Evolutionary conservation across 2,888 invertebrate species (phyloP), one percentile per base, ranked within the genome.

Genomic region (Lathronympha strigana): DNA sequence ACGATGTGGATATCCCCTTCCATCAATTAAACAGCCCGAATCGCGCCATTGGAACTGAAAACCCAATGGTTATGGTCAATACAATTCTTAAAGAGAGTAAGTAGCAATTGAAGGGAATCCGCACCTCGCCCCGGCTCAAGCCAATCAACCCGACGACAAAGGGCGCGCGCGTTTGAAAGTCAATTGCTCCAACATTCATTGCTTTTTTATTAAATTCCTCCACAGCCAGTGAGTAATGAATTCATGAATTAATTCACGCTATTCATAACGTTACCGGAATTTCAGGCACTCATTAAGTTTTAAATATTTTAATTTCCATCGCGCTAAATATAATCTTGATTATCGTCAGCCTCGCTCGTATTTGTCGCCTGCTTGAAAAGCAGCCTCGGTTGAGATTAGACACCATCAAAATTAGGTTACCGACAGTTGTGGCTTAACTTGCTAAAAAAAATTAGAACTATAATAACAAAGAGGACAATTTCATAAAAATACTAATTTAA

Each of bases 151-250:
- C 33, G 21, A 19, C 47, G 53, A 60, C 64, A 60, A 66, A 54
- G 60, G 60, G 9, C 23, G 25, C n/a, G 47, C 50, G 17, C 58
- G 64, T 66, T 66, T 66, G 64, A 47, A 66, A 66, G 47, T 66
- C 53, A 66, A 66, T 66, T 66, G 57, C 51, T 50, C 21, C 33
- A 28, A 58, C 50, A 58, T 64, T 58, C 58, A 63, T 57, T 63
- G 51, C 43, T 51, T 64, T 63, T 58, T 58, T 64, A 58, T 51
- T 58, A 58, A 58, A 58, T 58, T 51, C 50, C 43, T 45, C 58
- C 25, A 25, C 45, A 61, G 47, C 8, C 43, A 62, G 33, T 33
- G 36, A 55, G 38, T 63, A 63, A 63, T 57, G 40, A 43, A 63
- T 63, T 57, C 50, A 50, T 57, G 63, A 63, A 63, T 57, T 63